phyloP scores from a whole-genome alignment of 2,888 invertebrate species.

The Pyrrhia umbra region DNA sequence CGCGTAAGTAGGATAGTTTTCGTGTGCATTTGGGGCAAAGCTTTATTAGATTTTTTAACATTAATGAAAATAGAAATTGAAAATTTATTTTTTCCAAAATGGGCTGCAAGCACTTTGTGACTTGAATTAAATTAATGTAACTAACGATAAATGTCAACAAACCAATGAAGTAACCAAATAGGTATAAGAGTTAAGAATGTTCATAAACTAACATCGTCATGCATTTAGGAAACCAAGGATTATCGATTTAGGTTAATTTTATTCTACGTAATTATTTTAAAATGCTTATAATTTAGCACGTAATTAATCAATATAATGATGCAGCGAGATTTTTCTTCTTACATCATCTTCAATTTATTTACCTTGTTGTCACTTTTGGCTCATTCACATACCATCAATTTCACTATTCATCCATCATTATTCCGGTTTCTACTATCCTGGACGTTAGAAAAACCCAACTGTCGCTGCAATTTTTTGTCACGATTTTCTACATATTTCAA shows the following conservation, averaged over 20 bases:
- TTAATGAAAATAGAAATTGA: too few species aligned
- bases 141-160: background rate
- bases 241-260: background rate
- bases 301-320: too few species aligned
- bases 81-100: too few species aligned
- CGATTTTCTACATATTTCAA: too few species aligned
- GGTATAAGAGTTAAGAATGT: background rate
- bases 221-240: background rate
- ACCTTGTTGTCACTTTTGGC: background rate
- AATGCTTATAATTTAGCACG: too few species aligned
- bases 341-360: background rate
- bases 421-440: too few species aligned
- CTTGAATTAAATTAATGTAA: background rate
- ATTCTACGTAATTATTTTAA: too few species aligned
- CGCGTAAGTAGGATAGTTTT: background rate
- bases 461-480: background rate
- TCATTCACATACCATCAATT: background rate
- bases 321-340: conserved; percentile 6
- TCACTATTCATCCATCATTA: too few species aligned
- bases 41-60: background rate
- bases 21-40: background rate
- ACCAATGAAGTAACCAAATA: conserved; percentile 7
- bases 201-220: background rate
- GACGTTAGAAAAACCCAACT: background rate
- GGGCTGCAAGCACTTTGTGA: background rate